Base-by-base conservation (phyloP, 2,888 invertebrate species). In the Drosophila merina region DNA sequence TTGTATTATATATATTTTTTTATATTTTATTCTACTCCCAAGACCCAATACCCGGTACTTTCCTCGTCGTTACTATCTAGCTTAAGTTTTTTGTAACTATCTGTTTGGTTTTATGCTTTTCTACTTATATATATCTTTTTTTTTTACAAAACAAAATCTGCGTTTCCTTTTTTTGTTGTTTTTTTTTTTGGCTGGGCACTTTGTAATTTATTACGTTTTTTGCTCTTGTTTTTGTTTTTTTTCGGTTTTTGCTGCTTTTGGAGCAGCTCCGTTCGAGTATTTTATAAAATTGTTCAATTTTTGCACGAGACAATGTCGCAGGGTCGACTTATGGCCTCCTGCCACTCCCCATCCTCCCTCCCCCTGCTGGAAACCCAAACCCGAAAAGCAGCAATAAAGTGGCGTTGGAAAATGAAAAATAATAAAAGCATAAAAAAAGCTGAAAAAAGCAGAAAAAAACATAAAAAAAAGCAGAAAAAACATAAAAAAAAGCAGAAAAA, bases 121-220 rank as follows among this genome's bases (percentile, higher is more conserved):
- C 4, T 42, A 10, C 14, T 42, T 42, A 30, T 38, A 12, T 36
- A 36, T n/a, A 36, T 36, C 50, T 40, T 44, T 48, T 30, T 48
- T 44, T 42, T 60, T 57, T 63, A 55, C n/a, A 14, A 52, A 57
- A 67, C 57, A 68, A 68, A 68, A 52, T 66, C 57, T 45, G 50
- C 59, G 20, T 20, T 20, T 20, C 2, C 20, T 45, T 51, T 57
- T 71, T 63, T 14, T 30, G 57, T 56, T 44, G 45, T 62, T 36
- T 20, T 60, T 14, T 60, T 51, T 59, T 47, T 33, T 68, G 51
- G 57, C 26, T 50, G 44, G 50, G 52, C 66, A 70, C 62, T 75
- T 78, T 69, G 77, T 79, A 79, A 82, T 86, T 79, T 75, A 79
- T 81, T 72, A 83, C 80, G 67, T 70, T 67, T 55, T 63, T 60